Evolutionary conservation across 2,888 invertebrate genomes (phyloP).

Genomic region (Acanthosepion esculentum): DNA sequence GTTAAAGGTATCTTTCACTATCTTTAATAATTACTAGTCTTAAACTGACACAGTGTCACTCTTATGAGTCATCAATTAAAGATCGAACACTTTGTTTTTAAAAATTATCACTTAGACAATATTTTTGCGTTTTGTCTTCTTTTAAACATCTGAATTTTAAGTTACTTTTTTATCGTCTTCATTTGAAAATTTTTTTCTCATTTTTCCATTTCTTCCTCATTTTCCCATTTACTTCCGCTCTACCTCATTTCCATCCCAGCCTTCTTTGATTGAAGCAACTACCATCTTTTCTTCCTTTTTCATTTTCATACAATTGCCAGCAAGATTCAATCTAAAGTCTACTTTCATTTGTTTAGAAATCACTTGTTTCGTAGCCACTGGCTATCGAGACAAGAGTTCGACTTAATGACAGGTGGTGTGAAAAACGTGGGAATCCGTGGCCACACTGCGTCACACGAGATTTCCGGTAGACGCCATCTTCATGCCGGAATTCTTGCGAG

Average conservation of each 20-base stretch:
- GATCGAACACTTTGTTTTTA: too few relatives aligned
- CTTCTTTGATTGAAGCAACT: background rate
- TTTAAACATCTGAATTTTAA: too few relatives aligned
- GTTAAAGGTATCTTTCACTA: too few relatives aligned
- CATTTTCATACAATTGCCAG: background rate
- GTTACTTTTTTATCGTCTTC: too few relatives aligned
- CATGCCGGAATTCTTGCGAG: slow-evolving; percentile 33
- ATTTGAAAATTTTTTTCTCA: too few relatives aligned
- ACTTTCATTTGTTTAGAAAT: background rate
- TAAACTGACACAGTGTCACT: too few relatives aligned
- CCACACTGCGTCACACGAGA: background rate
- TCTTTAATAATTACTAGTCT: too few relatives aligned
- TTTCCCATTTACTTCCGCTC: background rate
- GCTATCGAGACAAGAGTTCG: background rate
- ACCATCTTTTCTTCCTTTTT: background rate
- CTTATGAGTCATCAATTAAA: too few relatives aligned
- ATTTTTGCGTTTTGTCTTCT: too few relatives aligned
- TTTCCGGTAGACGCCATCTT: background rate
- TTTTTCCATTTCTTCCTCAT: too few relatives aligned
- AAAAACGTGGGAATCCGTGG: background rate
- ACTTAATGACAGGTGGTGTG: background rate
- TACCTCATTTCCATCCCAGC: background rate
- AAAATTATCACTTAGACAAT: too few relatives aligned
- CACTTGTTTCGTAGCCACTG: background rate
- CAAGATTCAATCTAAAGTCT: background rate